Evolutionary conservation across 2,113 vertebrate species (phyloP), one percentile per base, ranked within the genome.

Genomic region (Albula goreensis): DNA sequence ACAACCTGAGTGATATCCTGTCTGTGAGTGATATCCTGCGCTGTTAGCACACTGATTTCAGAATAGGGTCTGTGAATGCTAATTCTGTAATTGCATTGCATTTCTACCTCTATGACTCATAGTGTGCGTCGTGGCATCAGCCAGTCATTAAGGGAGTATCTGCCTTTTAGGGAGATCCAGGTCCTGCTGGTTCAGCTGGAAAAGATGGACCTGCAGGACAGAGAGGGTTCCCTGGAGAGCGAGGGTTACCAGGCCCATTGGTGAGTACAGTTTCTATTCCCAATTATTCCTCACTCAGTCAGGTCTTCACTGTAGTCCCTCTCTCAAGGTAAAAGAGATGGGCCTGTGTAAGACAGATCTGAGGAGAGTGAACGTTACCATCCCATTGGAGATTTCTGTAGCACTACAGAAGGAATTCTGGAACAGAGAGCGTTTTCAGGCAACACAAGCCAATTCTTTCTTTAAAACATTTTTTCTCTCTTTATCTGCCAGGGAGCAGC

Each of bases 171-270:
- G 98, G 98, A 0, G 98, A 99, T 87, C 98, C 98, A 0, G 98
- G 98, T 41, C 95, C 96, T 0, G 94, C 94, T 0, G 98, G 98
- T 53, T 95, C 97, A 3, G 90, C 96, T 0, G 98, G 98, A 6
- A 99, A 99, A 91, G 98, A 94, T 0, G 98, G 98, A 0, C 98
- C 98, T 8, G 87, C 97, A 0, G 98, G 98, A 17, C 12, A 99
- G 74, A 95, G 98, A 84, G 98, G 98, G 3, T 99, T 99, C 90
- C 95, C 97, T 0, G 98, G 98, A 2, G 97, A 97, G 60, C 94
- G 98, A 92, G 98, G 98, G 25, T 96, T 96, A 0, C 94, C 97
- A 0, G 98, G 98, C 12, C 92, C 96, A 4, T 94, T 97, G 90
- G 98, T 99, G 93, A 96, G 93, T 93, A 88, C 83, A 51, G 3